Conservation (phyloP, 2,113 vertebrate species). For the Varanus komodoensis region DNA sequence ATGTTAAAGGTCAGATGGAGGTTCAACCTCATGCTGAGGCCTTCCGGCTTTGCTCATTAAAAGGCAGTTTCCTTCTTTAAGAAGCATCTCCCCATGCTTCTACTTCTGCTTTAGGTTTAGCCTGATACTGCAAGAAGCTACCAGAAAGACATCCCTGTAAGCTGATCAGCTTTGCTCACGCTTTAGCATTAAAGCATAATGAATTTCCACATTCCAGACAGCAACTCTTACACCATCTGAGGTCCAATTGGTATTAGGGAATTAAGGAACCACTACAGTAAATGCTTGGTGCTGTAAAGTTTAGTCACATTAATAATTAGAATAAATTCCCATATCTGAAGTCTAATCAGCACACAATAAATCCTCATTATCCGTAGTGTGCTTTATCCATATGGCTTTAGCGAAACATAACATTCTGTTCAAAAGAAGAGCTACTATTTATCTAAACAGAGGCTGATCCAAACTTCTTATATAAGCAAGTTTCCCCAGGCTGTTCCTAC, state of each 20-base stretch:
- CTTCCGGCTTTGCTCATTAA: neutral
- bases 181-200: neutral
- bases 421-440: neutral
- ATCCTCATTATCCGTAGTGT: conserved; percentile 18
- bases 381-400: conserved; percentile 27
- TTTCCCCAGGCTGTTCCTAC: neutral
- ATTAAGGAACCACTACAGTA: neutral
- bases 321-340: conserved; percentile 35
- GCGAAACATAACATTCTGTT: conserved; percentile 20
- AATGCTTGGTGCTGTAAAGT: conserved; percentile 2
- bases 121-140: neutral
- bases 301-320: conserved; percentile 31
- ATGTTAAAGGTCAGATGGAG: neutral
- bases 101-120: neutral
- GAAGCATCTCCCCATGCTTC: neutral
- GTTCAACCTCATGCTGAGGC: neutral
- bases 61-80: neutral
- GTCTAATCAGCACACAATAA: conserved; percentile 28
- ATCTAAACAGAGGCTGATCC: conserved; percentile 12
- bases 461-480: neutral
- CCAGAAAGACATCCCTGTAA: neutral
- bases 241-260: neutral
- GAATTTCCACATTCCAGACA: neutral
- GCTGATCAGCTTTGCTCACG: neutral
- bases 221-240: neutral